phyloP scores from a whole-genome alignment of 2,113 vertebrate species.

The Peromyscus maniculatus region DNA sequence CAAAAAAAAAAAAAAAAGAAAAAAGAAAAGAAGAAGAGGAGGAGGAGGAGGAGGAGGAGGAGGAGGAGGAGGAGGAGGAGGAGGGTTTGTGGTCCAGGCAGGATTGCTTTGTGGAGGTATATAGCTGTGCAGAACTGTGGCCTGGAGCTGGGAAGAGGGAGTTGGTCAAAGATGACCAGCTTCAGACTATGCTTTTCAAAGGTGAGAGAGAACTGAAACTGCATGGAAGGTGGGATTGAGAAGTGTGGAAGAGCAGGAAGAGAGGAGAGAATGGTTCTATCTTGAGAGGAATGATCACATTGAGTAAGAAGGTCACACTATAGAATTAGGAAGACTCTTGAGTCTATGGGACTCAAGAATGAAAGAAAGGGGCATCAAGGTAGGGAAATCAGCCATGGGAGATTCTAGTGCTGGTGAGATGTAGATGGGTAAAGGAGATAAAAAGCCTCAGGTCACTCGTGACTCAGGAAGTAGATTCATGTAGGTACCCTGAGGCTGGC shows the following conservation, averaged over 20 bases:
- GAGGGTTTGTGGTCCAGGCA: not conserved
- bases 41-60: no score
- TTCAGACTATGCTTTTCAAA: not conserved
- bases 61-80: no score
- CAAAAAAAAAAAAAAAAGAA: no score
- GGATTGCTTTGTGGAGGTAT: not conserved
- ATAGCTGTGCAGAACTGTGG: not conserved
- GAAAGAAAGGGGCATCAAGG: not conserved
- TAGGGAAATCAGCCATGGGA: not conserved
- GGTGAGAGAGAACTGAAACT: not conserved
- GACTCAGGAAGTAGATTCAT: not conserved
- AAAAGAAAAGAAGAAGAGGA: not conserved
- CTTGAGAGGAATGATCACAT: not conserved
- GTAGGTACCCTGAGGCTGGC: not conserved
- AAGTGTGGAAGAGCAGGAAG: not conserved
- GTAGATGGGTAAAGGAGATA: not conserved
- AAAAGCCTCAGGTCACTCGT: not conserved
- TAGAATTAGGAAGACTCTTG: not conserved
- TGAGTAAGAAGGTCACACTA: not conserved
- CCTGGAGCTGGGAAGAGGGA: slow-evolving; percentile 13
- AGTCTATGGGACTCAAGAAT: not conserved
- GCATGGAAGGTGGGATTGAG: not conserved
- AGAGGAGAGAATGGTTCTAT: not conserved
- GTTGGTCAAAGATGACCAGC: not conserved
- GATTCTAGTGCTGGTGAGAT: not conserved